Conservation (phyloP, 2,113 vertebrate genomes). For the Manacus vitellinus region DNA sequence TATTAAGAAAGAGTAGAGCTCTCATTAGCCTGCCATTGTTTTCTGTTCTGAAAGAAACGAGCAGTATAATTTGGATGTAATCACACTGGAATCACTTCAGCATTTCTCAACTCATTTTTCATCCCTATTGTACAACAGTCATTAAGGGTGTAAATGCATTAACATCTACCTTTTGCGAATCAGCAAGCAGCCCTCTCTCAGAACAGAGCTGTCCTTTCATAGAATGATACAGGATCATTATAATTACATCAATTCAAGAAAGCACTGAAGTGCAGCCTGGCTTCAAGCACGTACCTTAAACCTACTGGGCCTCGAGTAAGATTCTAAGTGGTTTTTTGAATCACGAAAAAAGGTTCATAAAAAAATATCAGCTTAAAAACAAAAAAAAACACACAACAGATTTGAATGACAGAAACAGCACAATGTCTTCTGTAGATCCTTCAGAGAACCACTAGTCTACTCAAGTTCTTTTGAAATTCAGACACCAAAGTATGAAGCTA, state of each 20-base stretch:
- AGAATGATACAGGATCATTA: background rate
- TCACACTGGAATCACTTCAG: conserved; percentile 36
- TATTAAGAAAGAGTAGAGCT: background rate
- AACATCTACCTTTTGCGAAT: background rate
- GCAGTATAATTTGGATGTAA: conserved; percentile 14
- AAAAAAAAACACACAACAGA: background rate
- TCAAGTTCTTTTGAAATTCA: background rate
- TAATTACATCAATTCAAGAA: background rate
- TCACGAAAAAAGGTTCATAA: background rate
- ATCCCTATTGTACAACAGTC: background rate
- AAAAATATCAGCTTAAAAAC: background rate
- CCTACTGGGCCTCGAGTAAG: background rate
- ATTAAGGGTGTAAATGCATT: background rate
- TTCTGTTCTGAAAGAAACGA: background rate
- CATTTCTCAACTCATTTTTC: conserved; percentile 10
- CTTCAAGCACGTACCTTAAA: background rate
- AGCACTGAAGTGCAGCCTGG: background rate
- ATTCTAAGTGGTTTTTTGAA: background rate
- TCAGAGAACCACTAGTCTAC: background rate
- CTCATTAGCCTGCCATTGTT: conserved; percentile 20
- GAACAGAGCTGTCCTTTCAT: background rate
- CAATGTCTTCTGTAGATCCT: background rate
- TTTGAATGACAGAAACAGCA: background rate
- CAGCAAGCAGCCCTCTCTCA: background rate
- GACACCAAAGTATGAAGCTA: background rate